A percentile compares a stretch with the other conserved stretches of the same genome.
phyloP scores from a whole-genome alignment of 2,797 vertebrate species.

The Gadopsis marmoratus region DNA sequence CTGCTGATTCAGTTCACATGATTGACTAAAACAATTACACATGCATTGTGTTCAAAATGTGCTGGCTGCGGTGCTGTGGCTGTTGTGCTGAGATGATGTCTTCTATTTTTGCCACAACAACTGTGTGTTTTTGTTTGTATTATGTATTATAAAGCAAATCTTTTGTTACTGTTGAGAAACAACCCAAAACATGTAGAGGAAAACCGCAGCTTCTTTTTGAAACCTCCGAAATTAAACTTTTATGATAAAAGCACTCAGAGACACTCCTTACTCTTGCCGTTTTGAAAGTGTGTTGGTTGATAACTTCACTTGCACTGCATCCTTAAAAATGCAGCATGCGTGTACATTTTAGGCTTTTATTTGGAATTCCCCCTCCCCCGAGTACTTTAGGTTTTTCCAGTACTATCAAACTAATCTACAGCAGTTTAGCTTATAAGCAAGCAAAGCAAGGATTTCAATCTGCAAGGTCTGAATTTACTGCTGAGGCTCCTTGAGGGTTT shows the following conservation, averaged over 20 bases:
- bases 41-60: neutral
- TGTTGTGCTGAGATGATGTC: neutral
- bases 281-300: neutral
- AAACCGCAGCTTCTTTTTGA: conserved; percentile 3
- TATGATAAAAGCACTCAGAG: neutral
- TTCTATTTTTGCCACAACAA: conserved; percentile 4
- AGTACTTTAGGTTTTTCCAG: neutral
- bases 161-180: conserved; percentile 18
- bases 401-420: neutral
- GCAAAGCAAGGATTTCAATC: neutral
- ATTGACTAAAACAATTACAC: conserved; percentile 28
- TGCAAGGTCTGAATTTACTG: conserved; percentile 14
- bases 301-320: neutral
- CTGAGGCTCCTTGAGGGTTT: conserved; percentile 22
- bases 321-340: neutral
- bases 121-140: neutral
- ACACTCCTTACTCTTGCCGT: neutral
- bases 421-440: conserved; percentile 14
- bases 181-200: neutral
- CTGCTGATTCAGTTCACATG: conserved; percentile 1
- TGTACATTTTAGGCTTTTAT: neutral
- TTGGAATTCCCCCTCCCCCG: neutral
- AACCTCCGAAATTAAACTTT: neutral
- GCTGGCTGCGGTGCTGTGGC: conserved; percentile 16
- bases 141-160: neutral